A percentile compares a stretch with the other conserved stretches of the same genome.
Conservation (phyloP, 2,113 vertebrate species). For the Pedetes capensis region DNA sequence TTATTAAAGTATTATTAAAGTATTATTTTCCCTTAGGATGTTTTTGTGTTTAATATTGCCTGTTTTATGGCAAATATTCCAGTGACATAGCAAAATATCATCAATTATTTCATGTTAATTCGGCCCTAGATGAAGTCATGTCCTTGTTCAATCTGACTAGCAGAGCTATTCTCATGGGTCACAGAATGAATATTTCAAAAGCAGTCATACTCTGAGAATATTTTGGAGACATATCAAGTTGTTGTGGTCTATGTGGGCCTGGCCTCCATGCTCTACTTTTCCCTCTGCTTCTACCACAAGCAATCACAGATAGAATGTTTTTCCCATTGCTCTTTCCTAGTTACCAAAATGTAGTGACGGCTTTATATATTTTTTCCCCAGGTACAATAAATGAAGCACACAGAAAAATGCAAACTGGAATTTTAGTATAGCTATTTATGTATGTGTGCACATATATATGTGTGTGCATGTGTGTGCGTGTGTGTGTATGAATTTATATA, state of each 20-base stretch:
- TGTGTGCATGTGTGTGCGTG: no score
- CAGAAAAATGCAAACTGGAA: not conserved
- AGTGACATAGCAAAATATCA: not conserved
- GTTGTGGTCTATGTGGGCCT: fast-evolving
- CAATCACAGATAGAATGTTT: not conserved
- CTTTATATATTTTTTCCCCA: not conserved
- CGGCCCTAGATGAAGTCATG: not conserved
- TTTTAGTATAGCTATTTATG: not conserved
- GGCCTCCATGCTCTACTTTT: not conserved
- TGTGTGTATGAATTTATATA: not conserved
- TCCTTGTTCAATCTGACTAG: not conserved
- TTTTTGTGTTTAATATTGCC: not conserved
- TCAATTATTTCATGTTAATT: not conserved
- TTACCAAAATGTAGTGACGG: not conserved
- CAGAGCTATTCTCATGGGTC: not conserved
- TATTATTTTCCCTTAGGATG: not conserved
- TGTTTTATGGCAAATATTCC: not conserved
- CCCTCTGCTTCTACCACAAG: not conserved
- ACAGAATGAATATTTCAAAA: not conserved
- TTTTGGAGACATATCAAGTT: not conserved
- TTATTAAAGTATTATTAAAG: not conserved
- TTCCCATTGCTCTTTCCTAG: fast-evolving
- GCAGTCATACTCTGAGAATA: not conserved
- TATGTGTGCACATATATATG: no score
- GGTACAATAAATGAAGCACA: not conserved